These are phyloP conservation scores for Hozukius guyotensis DNA, from an alignment of 2,797 vertebrate species.

Conservation along the genomic window DNA sequence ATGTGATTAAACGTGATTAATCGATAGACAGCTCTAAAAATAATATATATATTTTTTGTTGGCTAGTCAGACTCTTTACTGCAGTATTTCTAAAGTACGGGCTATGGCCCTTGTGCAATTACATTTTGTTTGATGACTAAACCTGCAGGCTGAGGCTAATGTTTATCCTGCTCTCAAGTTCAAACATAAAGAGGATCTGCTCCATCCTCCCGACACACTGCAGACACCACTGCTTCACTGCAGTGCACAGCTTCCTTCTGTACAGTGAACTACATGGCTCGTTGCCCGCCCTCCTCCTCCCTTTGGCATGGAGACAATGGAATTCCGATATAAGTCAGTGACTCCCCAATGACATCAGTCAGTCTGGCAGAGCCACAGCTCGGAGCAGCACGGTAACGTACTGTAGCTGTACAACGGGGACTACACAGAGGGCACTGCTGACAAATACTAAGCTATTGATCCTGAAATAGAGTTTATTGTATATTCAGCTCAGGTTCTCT, in stretches of 20 bases:
- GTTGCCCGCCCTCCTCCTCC: slow-evolving; percentile 12
- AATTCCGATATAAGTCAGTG: slow-evolving; percentile 58
- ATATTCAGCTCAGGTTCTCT: slow-evolving; percentile 15
- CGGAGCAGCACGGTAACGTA: slow-evolving; percentile 7
- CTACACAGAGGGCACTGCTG: slow-evolving; percentile 21
- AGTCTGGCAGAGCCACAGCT: slow-evolving; percentile 36
- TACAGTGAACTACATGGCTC: slow-evolving; percentile 21
- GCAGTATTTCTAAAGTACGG: neutral
- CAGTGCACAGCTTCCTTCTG: slow-evolving; percentile 24
- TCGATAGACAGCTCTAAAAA: no score
- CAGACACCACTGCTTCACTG: slow-evolving; percentile 17
- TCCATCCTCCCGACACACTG: neutral
- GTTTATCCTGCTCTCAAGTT: neutral
- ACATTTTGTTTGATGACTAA: neutral
- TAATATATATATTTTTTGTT: neutral
- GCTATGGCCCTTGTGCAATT: neutral
- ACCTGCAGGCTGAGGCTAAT: neutral
- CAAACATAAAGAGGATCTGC: neutral
- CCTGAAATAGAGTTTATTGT: slow-evolving; percentile 28
- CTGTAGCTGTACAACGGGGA: slow-evolving; percentile 13
- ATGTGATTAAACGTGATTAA: no score
- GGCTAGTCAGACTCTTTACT: neutral
- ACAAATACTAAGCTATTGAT: slow-evolving; percentile 32
- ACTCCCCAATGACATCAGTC: slow-evolving; percentile 55
- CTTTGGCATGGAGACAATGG: slow-evolving; percentile 61